Conservation (phyloP, 2,797 vertebrate species). For the Monodelphis domestica region DNA sequence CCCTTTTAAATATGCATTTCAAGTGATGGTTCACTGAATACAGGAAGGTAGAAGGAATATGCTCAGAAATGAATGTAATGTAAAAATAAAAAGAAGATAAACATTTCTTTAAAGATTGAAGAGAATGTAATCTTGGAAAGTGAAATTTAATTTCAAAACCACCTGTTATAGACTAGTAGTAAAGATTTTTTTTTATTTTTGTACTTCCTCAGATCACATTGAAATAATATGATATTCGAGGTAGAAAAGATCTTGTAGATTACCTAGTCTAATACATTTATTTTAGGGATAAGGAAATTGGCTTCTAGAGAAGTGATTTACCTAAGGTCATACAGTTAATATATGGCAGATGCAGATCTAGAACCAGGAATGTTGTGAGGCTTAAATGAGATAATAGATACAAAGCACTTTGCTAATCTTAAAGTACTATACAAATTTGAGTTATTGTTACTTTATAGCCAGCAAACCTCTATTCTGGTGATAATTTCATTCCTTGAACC, state of each 20-base stretch:
- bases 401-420: background rate
- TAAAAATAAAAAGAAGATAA: background rate
- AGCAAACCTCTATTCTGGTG: background rate
- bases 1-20: background rate
- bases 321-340: background rate
- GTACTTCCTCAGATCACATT: background rate
- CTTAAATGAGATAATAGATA: background rate
- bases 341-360: background rate
- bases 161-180: background rate
- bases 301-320: background rate
- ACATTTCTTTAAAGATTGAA: background rate
- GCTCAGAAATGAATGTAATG: background rate
- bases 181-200: background rate
- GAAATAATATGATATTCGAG: background rate
- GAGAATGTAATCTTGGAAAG: background rate
- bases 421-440: background rate
- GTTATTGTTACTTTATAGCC: background rate
- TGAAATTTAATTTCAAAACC: background rate
- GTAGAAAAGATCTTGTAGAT: background rate
- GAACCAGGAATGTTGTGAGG: background rate
- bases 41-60: background rate
- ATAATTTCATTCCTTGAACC: background rate
- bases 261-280: background rate
- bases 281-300: background rate
- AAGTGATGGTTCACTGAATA: background rate